Base-by-base conservation (phyloP, 2,113 vertebrate genomes). In the Nyctibius bracteatus region DNA sequence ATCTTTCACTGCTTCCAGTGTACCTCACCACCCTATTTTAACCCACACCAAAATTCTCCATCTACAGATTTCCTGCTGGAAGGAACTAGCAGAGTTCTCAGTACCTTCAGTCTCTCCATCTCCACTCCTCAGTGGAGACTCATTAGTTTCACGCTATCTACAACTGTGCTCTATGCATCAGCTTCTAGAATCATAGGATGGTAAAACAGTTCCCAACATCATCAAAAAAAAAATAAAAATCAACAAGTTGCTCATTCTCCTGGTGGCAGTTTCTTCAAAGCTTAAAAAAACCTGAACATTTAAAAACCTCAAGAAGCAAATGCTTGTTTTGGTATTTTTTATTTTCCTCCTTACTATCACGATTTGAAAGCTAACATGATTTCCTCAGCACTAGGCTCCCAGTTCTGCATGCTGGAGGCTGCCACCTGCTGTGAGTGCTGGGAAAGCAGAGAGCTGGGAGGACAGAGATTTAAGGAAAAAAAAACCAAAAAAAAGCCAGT, bases 381-480 rank as follows among this genome's bases (percentile, higher is more conserved):
- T 85, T 28, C 16, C 4, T 35, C 2, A 2, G 44, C 11, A 5
- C 23, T 4, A 15, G 7, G 54, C 52, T 92, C 41, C 43, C 6
- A 7, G 28, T 15, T 55, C 6, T 16, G 43, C 33, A 10, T 20
- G 77, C 65, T 62, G 51, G 63, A 90, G 75, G 57, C 90, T 94
- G 92, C 88, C 90, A 95, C 86, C 91, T 93, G 86, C 90, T 88
- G 85, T 12, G 59, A 62, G 74, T 43, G 86, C 2, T 59, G 35
- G 49, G 66, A 79, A 89, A 83, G 81, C 59, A 68, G n/a, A 51
- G 67, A 41, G 28, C 35, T 44, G 14, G 9, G 23, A 90, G 18
- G 4, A 33, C 0, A 27, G 49, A 39, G 17, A 16, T 14, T 12
- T 18, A 43, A 57, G 8, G 8, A 25, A 57, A 81, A 71, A 19